These are phyloP conservation scores for Lepidothrix coronata DNA, from an alignment of 2,113 vertebrate genomes.

Conservation along the genomic window DNA sequence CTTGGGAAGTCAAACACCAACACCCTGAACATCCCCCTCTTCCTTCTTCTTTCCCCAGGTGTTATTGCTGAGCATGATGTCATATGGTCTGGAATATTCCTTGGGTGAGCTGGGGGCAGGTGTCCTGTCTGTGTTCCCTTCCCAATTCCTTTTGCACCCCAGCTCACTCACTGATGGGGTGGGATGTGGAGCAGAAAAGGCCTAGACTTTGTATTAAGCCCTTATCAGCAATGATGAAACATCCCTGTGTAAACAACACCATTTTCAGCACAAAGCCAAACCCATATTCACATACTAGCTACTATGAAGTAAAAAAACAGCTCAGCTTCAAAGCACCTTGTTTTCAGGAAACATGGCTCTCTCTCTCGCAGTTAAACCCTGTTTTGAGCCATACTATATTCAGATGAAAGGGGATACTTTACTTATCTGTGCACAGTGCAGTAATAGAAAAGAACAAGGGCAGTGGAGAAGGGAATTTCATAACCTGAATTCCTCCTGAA, in stretches of 20 bases:
- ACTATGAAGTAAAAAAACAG: neutral
- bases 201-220: neutral
- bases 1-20: neutral
- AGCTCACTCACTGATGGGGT: neutral
- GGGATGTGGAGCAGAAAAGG: neutral
- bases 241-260: neutral
- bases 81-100: neutral
- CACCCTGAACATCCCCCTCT: neutral
- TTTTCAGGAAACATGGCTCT: neutral
- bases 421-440: neutral
- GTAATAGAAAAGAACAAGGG: slow-evolving; percentile 1
- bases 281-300: neutral
- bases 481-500: neutral
- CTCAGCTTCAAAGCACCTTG: neutral
- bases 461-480: neutral
- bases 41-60: neutral
- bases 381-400: neutral
- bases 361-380: neutral
- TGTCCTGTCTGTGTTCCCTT: neutral
- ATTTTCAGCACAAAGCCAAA: neutral
- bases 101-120: neutral
- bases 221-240: neutral
- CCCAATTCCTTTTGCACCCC: neutral
- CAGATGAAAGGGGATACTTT: neutral
- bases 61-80: neutral